Evolutionary conservation across 2,888 invertebrate species (phyloP), one percentile per base, ranked within the genome.

Genomic region (Leucophora obtusa): DNA sequence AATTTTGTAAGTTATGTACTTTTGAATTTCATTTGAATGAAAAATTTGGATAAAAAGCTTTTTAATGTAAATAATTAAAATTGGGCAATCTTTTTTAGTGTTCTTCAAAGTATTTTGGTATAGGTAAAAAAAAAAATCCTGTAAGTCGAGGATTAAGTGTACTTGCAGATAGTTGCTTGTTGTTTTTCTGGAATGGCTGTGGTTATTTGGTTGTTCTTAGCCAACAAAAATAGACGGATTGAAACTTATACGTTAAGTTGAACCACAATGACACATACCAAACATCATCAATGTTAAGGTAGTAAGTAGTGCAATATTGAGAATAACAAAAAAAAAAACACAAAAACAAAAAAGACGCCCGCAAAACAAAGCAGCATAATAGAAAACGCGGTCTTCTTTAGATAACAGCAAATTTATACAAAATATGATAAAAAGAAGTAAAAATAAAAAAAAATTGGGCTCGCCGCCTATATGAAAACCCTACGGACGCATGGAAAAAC

Each of bases 281-380:
- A 35, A 38, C 58, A 66, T 59, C 59, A 74, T 66, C 59, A 59
- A n/a, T 58, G 47, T 73, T 24, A 63, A 15, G 38, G 38, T 38
- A 38, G n/a, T 38, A 47, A 47, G 14, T 47, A 7, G 43, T n/a
- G n/a, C 14, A 47, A 47, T 47, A 47, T 47, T 47, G 43, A 14
- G 11, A 43, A 43, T 43, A 5, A 43, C 43, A 43, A 43, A 43
- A 7, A 47, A 47, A n/a, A 47, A 47, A 14, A 43, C 1, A 35
- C 35, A 35, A 35, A 35, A 35, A 35, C 8, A 14, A 47, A n/a
- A 47, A 47, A 47, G 1, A 28, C 28, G 4, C 28, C 28, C 28
- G 5, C 43, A 47, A 47, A 6, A 47, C 1, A 47, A 47, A n/a
- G 43, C n/a, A n/a, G n/a, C 1, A n/a, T 14, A 47, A 47, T 14